phyloP scores from a whole-genome alignment of 2,113 vertebrate species.

The Bufo gargarizans region DNA sequence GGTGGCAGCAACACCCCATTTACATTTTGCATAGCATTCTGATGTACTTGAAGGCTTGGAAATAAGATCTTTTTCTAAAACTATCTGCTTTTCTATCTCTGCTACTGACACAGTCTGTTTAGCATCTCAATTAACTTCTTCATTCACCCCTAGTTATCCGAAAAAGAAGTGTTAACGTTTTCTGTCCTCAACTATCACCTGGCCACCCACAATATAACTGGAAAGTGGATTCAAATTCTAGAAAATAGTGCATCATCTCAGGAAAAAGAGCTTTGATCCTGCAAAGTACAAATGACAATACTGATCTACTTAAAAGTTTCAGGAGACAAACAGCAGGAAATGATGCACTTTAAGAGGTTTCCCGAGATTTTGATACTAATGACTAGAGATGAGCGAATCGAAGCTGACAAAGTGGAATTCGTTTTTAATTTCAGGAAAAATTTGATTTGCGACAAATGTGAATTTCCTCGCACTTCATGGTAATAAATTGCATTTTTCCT shows the following conservation, averaged over 20 bases:
- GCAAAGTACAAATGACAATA: background rate
- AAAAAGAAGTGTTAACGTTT: constrained; percentile 48
- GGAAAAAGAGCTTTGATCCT: constrained; percentile 30
- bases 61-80: background rate
- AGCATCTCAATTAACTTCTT: constrained; percentile 43
- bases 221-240: constrained; percentile 6
- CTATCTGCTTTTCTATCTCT: constrained; percentile 45
- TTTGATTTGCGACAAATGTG: no score
- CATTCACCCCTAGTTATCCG: constrained; percentile 26
- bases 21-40: background rate
- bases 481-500: no score
- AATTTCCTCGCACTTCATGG: no score
- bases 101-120: constrained; percentile 36
- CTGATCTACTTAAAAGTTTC: constrained; percentile 9
- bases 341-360: background rate
- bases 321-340: background rate
- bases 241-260: background rate
- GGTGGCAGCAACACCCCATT: constrained; percentile 12
- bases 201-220: constrained; percentile 37
- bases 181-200: constrained; percentile 22
- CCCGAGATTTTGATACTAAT: no score
- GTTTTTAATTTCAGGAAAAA: no score
- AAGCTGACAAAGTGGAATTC: no score
- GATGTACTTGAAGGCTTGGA: background rate
- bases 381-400: no score